Evolutionary conservation across 2,888 invertebrate species (phyloP).

Genomic region (Trachelus tabidus): DNA sequence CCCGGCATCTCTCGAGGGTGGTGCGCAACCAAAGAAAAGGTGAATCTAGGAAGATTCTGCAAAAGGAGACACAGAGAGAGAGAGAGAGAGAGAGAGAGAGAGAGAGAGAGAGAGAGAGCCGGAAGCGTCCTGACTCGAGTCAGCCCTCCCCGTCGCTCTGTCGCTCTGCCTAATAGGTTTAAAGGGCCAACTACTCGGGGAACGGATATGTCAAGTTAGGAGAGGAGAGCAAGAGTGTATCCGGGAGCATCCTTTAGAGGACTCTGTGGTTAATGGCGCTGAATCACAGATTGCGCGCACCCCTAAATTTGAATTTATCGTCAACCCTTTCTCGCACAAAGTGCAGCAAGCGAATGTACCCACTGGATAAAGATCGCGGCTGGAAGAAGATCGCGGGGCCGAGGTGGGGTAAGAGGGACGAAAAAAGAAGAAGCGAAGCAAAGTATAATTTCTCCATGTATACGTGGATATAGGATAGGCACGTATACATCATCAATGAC

Average conservation of each 20-base stretch:
- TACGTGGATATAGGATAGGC: too few relatives aligned
- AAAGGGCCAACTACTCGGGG: conserved; percentile 29
- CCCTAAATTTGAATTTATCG: conserved; percentile 59
- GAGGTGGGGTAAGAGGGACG: neutral
- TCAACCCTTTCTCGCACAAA: conserved; percentile 53
- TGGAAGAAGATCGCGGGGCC: neutral
- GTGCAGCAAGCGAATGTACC: conserved; percentile 9
- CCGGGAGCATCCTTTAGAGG: conserved; percentile 49
- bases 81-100: too few relatives aligned
- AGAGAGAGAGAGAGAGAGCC: too few relatives aligned
- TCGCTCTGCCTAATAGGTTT: conserved; percentile 21
- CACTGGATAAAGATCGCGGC: conserved; percentile 8
- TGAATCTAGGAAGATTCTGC: too few relatives aligned
- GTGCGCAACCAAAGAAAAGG: too few relatives aligned
- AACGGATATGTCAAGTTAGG: conserved; percentile 51
- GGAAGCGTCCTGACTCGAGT: neutral
- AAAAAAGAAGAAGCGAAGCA: neutral
- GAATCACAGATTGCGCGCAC: conserved; percentile 65
- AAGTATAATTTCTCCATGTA: too few relatives aligned
- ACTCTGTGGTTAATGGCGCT: conserved; percentile 65
- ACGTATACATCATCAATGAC: too few relatives aligned
- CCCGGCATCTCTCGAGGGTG: too few relatives aligned
- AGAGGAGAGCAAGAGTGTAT: conserved; percentile 27
- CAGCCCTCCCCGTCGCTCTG: neutral
- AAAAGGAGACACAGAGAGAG: too few relatives aligned